Base-by-base conservation (phyloP, 2,797 vertebrate species). In the Tokudaia muenninki region DNA sequence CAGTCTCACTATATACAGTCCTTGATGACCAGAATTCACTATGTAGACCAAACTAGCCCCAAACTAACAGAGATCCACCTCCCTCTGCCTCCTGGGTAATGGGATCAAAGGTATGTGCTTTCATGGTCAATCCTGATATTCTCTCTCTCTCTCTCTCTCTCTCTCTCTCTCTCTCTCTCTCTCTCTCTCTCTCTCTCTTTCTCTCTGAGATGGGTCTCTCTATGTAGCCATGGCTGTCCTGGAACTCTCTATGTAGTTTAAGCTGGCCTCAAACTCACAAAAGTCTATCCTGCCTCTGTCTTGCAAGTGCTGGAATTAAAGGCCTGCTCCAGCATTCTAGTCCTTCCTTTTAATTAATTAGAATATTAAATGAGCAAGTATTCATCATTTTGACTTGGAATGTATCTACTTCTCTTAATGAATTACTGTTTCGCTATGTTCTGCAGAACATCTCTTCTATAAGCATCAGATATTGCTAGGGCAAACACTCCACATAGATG, bases 301-400 rank as follows among this genome's bases (percentile, higher is more conserved):
- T 50, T 3, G 11, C 44, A 50, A 67, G 17, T 50, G 29, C 17
- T 67, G 44, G 44, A 63, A 44, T 67, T 47, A 61, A 61, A 82
- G 80, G 6, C 7, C 17, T n/a, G 61, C 19, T 65, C 61, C 6
- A 67, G 41, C 26, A 67, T 50, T 21, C 16, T 44, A 65, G 41
- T 8, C 59, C 82, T 26, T 88, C 52, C 59, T 83, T 79, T 78
- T 72, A 84, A 59, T 83, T 87, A 80, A 52, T 67, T 92, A 77
- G 24, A 86, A 82, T 89, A 86, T 57, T 52, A 75, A 74, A 75
- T 24, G 47, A 78, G 41, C 8, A 88, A 87, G 26, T 72, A 12
- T 3, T 94, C 12, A 72, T 81, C 63, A 86, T 79, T 95, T 88
- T 92, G 29, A 81, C 72, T 92, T 86, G 67, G 65, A 96, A 91